A percentile compares a stretch with the other conserved stretches of the same genome.
phyloP scores from a whole-genome alignment of 2,797 vertebrate species.

The Diglossa cyanea region DNA sequence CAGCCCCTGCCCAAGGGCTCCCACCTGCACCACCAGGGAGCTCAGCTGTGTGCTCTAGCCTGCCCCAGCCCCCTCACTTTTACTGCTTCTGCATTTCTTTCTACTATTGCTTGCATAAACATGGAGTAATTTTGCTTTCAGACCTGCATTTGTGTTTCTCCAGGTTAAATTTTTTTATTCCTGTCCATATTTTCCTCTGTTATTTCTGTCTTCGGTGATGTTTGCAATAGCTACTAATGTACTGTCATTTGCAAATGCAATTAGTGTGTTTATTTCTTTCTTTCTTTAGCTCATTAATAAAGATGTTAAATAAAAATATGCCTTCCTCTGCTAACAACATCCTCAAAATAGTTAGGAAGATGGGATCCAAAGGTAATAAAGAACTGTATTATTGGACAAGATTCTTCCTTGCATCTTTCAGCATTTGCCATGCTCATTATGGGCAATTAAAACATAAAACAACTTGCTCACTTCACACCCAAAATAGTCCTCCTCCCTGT shows the following conservation, averaged over 20 bases:
- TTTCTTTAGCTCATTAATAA: slow-evolving; percentile 72
- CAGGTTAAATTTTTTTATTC: slow-evolving; percentile 2
- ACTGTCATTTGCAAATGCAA: slow-evolving; percentile 71
- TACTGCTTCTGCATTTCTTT: background rate
- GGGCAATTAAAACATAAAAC: slow-evolving; percentile 51
- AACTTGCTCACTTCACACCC: slow-evolving; percentile 21
- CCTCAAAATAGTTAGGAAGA: slow-evolving; percentile 58
- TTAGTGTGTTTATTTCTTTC: slow-evolving; percentile 65
- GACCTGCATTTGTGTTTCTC: background rate
- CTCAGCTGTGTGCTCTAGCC: too few relatives aligned
- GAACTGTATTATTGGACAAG: slow-evolving; percentile 58
- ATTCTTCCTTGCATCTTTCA: slow-evolving; percentile 53
- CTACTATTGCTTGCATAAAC: background rate
- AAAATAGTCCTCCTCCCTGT: background rate
- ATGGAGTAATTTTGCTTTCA: background rate
- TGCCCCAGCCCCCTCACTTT: background rate
- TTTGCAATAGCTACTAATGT: slow-evolving; percentile 69
- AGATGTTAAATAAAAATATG: slow-evolving; percentile 70
- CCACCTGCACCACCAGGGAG: accelerated
- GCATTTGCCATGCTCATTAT: slow-evolving; percentile 31
- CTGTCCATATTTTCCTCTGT: slow-evolving; percentile 15
- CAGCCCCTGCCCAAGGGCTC: background rate
- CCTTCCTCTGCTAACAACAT: slow-evolving; percentile 69
- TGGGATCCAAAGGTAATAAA: slow-evolving; percentile 56
- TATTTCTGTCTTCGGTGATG: slow-evolving; percentile 48